Evolutionary conservation across 2,113 vertebrate genomes (phyloP).

Genomic region (Pipa parva): DNA sequence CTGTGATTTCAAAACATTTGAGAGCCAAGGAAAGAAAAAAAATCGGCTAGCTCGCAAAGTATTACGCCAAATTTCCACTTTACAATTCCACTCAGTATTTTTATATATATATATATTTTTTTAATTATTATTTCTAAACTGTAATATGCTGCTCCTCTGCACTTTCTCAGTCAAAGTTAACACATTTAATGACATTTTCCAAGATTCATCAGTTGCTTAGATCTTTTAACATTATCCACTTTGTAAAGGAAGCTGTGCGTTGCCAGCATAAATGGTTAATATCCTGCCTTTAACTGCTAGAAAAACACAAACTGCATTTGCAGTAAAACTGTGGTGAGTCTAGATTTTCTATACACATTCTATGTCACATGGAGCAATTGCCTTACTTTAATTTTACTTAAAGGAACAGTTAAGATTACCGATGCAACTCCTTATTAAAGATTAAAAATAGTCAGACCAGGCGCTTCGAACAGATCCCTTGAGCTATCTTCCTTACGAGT

Average conservation of each 20-base stretch:
- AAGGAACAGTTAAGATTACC: no score
- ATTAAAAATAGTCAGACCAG: no score
- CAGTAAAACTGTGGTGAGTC: no score
- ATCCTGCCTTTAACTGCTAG: no score
- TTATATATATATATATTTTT: background rate
- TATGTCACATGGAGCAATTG: no score
- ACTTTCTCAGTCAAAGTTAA: background rate
- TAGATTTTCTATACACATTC: no score
- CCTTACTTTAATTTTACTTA: no score
- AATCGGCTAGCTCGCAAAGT: background rate
- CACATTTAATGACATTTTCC: slow-evolving; percentile 2
- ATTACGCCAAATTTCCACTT: background rate
- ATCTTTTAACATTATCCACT: background rate
- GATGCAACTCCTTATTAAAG: no score
- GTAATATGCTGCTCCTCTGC: background rate
- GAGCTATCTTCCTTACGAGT: no score
- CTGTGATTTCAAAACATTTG: slow-evolving; percentile 16
- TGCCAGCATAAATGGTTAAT: no score
- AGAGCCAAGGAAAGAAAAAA: background rate
- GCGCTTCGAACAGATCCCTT: no score
- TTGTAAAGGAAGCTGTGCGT: background rate
- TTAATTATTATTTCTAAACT: background rate
- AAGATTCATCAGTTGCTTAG: background rate
- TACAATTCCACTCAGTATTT: background rate
- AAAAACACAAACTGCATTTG: no score